Conservation (phyloP, 2,888 invertebrate species). For the Catocala nupta region DNA sequence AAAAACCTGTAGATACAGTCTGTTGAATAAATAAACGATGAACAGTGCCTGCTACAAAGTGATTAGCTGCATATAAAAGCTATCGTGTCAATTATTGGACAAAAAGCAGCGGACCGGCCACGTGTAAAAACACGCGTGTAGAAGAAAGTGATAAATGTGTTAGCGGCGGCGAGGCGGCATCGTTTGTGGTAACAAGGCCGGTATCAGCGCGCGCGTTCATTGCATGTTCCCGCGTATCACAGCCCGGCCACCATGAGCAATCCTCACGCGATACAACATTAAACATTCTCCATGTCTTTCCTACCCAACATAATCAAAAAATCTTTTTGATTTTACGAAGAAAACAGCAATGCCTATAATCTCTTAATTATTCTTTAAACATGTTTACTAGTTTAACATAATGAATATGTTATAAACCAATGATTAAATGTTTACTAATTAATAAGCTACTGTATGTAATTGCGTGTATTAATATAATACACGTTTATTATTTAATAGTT, state of each 20-base stretch:
- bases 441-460: neutral
- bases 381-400: neutral
- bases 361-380: too few species aligned
- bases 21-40: constrained; percentile 7
- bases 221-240: constrained; percentile 55
- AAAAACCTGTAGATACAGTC: neutral
- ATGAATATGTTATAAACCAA: neutral
- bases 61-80: constrained; percentile 17
- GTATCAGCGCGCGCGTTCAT: constrained; percentile 54
- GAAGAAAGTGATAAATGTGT: constrained; percentile 60
- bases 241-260: constrained; percentile 42
- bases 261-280: constrained; percentile 53
- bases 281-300: constrained; percentile 48
- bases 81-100: constrained; percentile 38
- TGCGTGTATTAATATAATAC: neutral
- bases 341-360: constrained; percentile 29
- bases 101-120: constrained; percentile 34
- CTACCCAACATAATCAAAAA: constrained; percentile 29
- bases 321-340: constrained; percentile 36
- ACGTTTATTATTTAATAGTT: neutral
- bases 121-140: constrained; percentile 51
- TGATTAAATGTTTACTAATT: neutral
- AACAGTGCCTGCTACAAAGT: neutral
- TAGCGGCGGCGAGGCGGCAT: constrained; percentile 45
- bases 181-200: constrained; percentile 45